Base-by-base conservation (phyloP, 2,888 invertebrate species). In the Anodontia alba region DNA sequence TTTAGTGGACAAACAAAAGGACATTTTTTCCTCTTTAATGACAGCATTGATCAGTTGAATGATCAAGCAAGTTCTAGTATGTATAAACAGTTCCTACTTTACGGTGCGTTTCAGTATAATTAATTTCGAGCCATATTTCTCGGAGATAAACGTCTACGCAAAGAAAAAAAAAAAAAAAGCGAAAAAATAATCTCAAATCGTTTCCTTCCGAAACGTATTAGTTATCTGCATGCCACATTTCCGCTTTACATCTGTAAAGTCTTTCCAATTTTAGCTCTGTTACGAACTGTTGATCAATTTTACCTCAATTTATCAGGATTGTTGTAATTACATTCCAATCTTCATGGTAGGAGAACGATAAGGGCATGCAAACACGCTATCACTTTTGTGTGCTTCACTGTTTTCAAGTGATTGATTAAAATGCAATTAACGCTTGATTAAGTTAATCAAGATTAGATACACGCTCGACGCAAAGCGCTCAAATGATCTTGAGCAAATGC, bases 371-470 rank as follows among this genome's bases (percentile, higher is more conserved):
- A 62, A 62, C 62, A 62, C 62, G 62, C 31, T 62, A 62, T 62
- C 62, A 62, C 62, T 62, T 62, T 62, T 62, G 62, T 62, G 62
- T 33, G 62, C 62, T 62, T 62, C 62, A 62, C 26, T 62, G 62
- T 62, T 73, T 73, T 57, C 38, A n/a, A 57, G 57, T 57, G 57
- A 73, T 73, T 73, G 73, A 73, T 73, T 73, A 72, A 72, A 72
- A 70, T 31, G 46, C 70, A 70, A 70, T 70, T 70, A 70, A 46
- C 46, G 46, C 46, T 31, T 46, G 46, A 70, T 70, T 46, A 73
- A 73, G 57, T 73, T 73, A 73, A 73, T 73, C 73, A 57, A 54
- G 73, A 73, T 73, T 36, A 57, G 57, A 15, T 73, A 31, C 17
- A 29, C 31, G 62, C 62, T 31, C 62, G 20, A 20, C 62, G 33